These are phyloP conservation scores for Blastobasis lacticolella DNA, from an alignment of 2,888 invertebrate species.

Conservation along the genomic window DNA sequence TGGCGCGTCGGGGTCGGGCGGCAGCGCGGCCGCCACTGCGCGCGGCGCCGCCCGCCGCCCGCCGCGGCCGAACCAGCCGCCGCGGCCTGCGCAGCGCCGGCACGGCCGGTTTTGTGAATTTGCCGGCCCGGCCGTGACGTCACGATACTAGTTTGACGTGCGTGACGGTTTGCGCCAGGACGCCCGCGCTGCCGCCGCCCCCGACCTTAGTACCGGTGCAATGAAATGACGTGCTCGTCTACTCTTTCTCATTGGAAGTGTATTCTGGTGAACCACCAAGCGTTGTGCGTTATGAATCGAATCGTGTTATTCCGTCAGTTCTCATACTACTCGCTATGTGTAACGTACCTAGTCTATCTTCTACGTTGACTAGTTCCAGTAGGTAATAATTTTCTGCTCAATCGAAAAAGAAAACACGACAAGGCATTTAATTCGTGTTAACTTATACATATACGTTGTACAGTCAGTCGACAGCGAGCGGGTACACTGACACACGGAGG, in stretches of 20 bases:
- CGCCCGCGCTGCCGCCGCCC: conserved; percentile 58
- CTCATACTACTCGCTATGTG: too few species aligned
- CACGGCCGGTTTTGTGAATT: conserved; percentile 70
- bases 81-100: conserved; percentile 43
- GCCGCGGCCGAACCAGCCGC: conserved; percentile 18
- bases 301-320: too few species aligned
- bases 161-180: conserved; percentile 66
- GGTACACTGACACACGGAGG: not conserved
- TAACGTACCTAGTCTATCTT: not conserved
- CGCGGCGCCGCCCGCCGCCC: conserved; percentile 33
- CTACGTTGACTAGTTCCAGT: not conserved
- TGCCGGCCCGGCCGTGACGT: conserved; percentile 69
- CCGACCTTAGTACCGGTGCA: conserved; percentile 60
- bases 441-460: conserved; percentile 23
- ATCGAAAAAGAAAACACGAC: conserved; percentile 7
- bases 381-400: conserved; percentile 1
- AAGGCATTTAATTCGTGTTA: conserved; percentile 18
- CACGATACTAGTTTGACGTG: conserved; percentile 71
- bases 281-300: too few species aligned
- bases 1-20: conserved; percentile 70
- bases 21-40: conserved; percentile 69
- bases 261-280: too few species aligned
- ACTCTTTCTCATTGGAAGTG: conserved; percentile 20
- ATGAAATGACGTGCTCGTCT: conserved; percentile 58
- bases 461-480: conserved; percentile 23